Evolutionary conservation across 2,888 invertebrate species (phyloP).

Genomic region (Linnaemya tessellans): DNA sequence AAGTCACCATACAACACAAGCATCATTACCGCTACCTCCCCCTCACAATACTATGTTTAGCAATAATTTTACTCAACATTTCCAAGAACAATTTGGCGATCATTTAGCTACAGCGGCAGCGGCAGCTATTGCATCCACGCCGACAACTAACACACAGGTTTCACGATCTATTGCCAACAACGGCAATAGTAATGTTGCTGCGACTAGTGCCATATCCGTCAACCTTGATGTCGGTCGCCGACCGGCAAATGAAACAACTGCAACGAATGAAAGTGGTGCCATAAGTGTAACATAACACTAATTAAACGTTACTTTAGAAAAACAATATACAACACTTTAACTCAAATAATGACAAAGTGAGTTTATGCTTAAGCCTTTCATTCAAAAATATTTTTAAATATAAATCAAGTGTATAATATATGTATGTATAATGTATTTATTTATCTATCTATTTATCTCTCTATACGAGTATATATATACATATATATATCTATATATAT

Average conservation of each 20-base stretch:
- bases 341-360: constrained; percentile 21
- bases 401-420: constrained; percentile 6
- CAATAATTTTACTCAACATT: constrained; percentile 80
- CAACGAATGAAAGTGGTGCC: constrained; percentile 79
- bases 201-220: constrained; percentile 54
- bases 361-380: constrained; percentile 26
- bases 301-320: constrained; percentile 40
- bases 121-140: constrained; percentile 67
- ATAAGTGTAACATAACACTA: constrained; percentile 82
- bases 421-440: constrained; percentile 38
- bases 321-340: constrained; percentile 9
- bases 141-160: constrained; percentile 63
- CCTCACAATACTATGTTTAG: constrained; percentile 75
- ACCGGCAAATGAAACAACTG: constrained; percentile 50
- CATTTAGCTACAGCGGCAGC: constrained; percentile 76
- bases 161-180: constrained; percentile 19
- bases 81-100: constrained; percentile 80
- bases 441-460: constrained; percentile 7
- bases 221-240: constrained; percentile 64
- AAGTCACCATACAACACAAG: constrained; percentile 57
- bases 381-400: constrained; percentile 18
- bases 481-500: background rate
- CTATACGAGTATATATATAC: background rate
- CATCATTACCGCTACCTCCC: constrained; percentile 57
- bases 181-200: constrained; percentile 40